A percentile compares a stretch with the other conserved stretches of the same genome.
Conservation (phyloP, 2,113 vertebrate genomes). For the Anhinga rufa region DNA sequence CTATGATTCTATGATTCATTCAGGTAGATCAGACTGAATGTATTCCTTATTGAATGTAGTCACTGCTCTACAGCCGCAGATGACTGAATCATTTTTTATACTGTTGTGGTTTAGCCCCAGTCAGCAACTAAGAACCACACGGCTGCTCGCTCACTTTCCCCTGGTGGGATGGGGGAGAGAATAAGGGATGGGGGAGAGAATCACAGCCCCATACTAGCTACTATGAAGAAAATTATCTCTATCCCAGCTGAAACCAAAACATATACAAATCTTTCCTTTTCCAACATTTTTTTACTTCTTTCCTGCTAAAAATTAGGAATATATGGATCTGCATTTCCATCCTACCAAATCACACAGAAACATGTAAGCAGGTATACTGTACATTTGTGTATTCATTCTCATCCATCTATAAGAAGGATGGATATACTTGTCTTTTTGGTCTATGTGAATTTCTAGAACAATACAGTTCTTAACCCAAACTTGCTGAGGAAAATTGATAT, state of each 20-base stretch:
- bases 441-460: background rate
- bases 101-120: too few species aligned
- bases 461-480: background rate
- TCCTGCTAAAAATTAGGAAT: background rate
- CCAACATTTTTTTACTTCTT: background rate
- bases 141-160: too few species aligned
- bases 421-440: background rate
- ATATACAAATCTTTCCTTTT: background rate
- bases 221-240: too few species aligned
- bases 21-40: background rate
- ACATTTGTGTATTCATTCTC: background rate
- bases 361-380: background rate
- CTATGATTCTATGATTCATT: background rate
- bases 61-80: background rate
- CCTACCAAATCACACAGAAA: background rate
- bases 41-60: background rate
- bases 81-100: too few species aligned
- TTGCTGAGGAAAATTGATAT: background rate
- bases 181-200: too few species aligned
- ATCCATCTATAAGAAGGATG: background rate
- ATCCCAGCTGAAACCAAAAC: too few species aligned
- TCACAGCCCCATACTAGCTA: too few species aligned
- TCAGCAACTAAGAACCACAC: too few species aligned
- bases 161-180: too few species aligned
- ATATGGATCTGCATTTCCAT: background rate